These are phyloP conservation scores for Istiophorus platypterus DNA, from an alignment of 2,113 vertebrate genomes.

Conservation along the genomic window DNA sequence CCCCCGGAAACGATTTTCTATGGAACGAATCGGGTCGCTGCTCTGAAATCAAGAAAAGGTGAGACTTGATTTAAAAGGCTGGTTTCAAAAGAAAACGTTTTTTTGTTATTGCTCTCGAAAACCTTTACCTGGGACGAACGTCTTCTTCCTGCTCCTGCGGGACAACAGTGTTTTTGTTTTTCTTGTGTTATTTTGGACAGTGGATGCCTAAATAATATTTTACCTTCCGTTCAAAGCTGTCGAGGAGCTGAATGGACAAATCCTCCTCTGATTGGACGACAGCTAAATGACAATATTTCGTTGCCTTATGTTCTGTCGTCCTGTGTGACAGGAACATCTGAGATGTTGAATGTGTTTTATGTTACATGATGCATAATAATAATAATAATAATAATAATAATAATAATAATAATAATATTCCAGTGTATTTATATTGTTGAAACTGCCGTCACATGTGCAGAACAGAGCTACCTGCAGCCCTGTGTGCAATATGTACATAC, in stretches of 20 bases:
- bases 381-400: conserved; percentile 29
- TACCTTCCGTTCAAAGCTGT: neutral
- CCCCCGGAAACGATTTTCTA: neutral
- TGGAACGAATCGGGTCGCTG: neutral
- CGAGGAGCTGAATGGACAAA: neutral
- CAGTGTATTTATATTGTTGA: conserved; percentile 54
- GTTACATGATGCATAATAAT: conserved; percentile 1
- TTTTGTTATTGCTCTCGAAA: neutral
- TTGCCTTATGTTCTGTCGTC: neutral
- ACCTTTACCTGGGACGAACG: neutral
- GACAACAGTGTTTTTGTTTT: neutral
- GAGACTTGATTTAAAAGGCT: too few species aligned
- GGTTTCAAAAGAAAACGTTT: neutral
- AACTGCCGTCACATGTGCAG: conserved; percentile 1
- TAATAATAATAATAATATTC: conserved; percentile 29
- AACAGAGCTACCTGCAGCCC: neutral
- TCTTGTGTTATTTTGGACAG: neutral
- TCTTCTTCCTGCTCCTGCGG: neutral
- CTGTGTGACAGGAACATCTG: neutral
- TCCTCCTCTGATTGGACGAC: neutral
- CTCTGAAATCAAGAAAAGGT: neutral
- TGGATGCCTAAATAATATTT: neutral
- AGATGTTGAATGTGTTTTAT: conserved; percentile 11
- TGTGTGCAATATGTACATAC: conserved; percentile 64
- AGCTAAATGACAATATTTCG: neutral